A percentile compares a stretch with the other conserved stretches of the same genome.
These are phyloP conservation scores for Periparus ater DNA, from an alignment of 2,797 vertebrate genomes.

Conservation along the genomic window DNA sequence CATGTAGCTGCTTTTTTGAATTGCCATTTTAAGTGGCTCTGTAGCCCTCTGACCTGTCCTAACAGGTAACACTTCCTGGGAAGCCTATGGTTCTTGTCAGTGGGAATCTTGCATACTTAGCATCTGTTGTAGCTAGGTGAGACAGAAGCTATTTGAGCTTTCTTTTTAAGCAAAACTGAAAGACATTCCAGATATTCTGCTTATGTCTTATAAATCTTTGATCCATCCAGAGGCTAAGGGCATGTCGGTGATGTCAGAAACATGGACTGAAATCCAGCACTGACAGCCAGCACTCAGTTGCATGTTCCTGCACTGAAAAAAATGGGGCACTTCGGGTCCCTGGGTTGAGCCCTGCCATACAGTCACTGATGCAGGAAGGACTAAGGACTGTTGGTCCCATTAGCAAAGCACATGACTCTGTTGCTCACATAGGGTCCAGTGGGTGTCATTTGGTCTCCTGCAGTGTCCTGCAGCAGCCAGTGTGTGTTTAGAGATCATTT, in stretches of 20 bases:
- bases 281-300: background rate
- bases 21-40: background rate
- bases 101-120: background rate
- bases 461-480: background rate
- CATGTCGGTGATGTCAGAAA: background rate
- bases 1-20: background rate
- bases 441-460: background rate
- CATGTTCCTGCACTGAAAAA: background rate
- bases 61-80: background rate
- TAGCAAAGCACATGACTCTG: background rate
- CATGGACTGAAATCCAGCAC: background rate
- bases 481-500: background rate
- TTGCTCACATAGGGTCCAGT: background rate
- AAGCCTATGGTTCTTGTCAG: background rate
- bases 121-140: background rate
- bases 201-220: background rate
- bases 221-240: background rate
- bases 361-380: background rate
- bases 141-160: background rate
- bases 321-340: fast-evolving
- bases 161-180: slow-evolving; percentile 2
- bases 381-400: background rate
- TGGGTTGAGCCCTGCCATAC: fast-evolving
- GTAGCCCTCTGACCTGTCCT: background rate
- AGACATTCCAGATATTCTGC: background rate